These are phyloP conservation scores for Leistus spinibarbis DNA, from an alignment of 2,888 invertebrate genomes.

Conservation along the genomic window DNA sequence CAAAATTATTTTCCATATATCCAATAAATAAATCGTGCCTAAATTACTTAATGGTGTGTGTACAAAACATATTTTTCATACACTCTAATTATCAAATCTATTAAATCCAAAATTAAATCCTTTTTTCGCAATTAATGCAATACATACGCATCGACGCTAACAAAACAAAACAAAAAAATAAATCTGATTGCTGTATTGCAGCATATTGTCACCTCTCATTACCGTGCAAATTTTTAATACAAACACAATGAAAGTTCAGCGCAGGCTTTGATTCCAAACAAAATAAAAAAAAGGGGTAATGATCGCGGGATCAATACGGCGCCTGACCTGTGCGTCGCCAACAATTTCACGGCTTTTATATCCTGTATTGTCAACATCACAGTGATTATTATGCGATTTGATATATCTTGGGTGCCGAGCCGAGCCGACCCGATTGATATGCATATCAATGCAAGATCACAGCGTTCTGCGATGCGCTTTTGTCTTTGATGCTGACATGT, in stretches of 20 bases:
- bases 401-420: not conserved
- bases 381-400: not conserved
- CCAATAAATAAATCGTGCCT: too few relatives aligned
- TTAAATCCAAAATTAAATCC: too few relatives aligned
- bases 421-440: not conserved
- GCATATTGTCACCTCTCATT: not conserved
- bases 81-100: too few relatives aligned
- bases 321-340: not conserved
- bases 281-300: too few relatives aligned
- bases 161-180: too few relatives aligned
- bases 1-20: too few relatives aligned
- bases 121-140: too few relatives aligned
- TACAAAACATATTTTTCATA: too few relatives aligned
- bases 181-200: too few relatives aligned
- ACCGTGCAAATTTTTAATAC: not conserved
- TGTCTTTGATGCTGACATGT: not conserved
- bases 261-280: not conserved
- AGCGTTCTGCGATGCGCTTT: not conserved
- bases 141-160: too few relatives aligned
- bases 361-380: not conserved
- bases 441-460: not conserved
- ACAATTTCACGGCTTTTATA: not conserved
- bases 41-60: too few relatives aligned
- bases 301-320: not conserved
- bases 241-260: not conserved